Evolutionary conservation across 64 coral and sea anemone genomes (phyloP).

Genomic region (Actinia tenebrosa): DNA sequence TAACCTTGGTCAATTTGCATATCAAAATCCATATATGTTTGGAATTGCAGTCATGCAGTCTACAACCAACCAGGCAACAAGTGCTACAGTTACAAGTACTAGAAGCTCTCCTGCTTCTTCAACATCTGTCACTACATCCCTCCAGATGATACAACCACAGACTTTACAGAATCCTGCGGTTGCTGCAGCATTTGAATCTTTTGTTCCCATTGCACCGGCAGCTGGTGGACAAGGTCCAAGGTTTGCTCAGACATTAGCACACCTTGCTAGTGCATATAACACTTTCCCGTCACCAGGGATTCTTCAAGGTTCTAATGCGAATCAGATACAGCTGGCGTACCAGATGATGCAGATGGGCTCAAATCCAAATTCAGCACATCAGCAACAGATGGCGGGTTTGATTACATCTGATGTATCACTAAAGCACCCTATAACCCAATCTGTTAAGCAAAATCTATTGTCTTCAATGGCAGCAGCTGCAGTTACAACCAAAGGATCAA

Average conservation of each 20-base stretch:
- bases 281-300: slow-evolving; percentile 50
- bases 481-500: not conserved
- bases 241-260: slow-evolving; percentile 86
- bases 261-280: slow-evolving; percentile 88
- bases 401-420: slow-evolving; percentile 27
- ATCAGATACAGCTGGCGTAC: slow-evolving; percentile 69
- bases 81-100: slow-evolving; percentile 14
- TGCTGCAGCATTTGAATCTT: slow-evolving; percentile 75
- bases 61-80: slow-evolving; percentile 21
- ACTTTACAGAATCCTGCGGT: slow-evolving; percentile 52
- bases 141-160: slow-evolving; percentile 21
- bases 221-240: slow-evolving; percentile 49
- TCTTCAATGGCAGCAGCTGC: slow-evolving; percentile 17
- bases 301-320: slow-evolving; percentile 20
- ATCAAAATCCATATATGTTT: slow-evolving; percentile 66
- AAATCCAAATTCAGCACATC: slow-evolving; percentile 8
- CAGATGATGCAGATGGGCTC: slow-evolving; percentile 77
- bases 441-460: slow-evolving; percentile 50
- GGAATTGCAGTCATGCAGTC: slow-evolving; percentile 56
- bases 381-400: slow-evolving; percentile 3
- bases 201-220: slow-evolving; percentile 87
- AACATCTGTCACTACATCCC: slow-evolving; percentile 16
- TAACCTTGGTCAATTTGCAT: slow-evolving; percentile 26
- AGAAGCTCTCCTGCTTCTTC: slow-evolving; percentile 41
- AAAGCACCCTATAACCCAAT: slow-evolving; percentile 56